A percentile compares a stretch with the other conserved stretches of the same genome.
These are phyloP conservation scores for Agapostemon virescens DNA, from an alignment of 2,888 invertebrate genomes.

Conservation along the genomic window DNA sequence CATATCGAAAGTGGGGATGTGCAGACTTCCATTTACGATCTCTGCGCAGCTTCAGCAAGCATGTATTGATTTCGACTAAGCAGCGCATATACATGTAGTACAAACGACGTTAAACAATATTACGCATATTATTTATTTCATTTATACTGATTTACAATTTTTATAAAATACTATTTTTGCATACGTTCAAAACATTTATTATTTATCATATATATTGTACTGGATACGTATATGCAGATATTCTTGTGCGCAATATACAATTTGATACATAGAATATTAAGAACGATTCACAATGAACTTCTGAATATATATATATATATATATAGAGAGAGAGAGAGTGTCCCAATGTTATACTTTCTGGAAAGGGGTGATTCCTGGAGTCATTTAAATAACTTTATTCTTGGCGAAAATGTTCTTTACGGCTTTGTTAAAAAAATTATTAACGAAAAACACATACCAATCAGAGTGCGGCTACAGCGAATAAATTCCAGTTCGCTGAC, in stretches of 20 bases:
- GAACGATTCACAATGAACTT: not conserved
- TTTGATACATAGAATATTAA: not conserved
- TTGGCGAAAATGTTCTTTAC: too few relatives aligned
- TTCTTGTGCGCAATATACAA: not conserved
- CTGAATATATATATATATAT: not conserved
- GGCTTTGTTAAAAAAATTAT: too few relatives aligned
- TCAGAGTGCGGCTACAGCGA: too few relatives aligned
- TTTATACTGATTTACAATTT: not conserved
- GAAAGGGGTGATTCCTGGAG: too few relatives aligned
- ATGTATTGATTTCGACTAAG: slow-evolving; percentile 33
- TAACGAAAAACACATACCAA: too few relatives aligned
- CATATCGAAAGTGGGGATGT: slow-evolving; percentile 44
- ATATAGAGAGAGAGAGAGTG: too few relatives aligned
- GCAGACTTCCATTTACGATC: slow-evolving; percentile 26
- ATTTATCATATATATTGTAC: not conserved
- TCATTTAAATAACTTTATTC: too few relatives aligned
- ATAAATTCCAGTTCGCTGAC: not conserved
- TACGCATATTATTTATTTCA: slow-evolving; percentile 8
- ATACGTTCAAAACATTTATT: not conserved
- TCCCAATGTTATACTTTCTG: too few relatives aligned
- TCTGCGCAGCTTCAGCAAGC: slow-evolving; percentile 40
- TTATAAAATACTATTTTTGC: not conserved
- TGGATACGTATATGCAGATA: not conserved
- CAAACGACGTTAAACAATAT: slow-evolving; percentile 24
- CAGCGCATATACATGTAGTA: not conserved